Evolutionary conservation across 1,140 invertebrate species (phyloP).

Genomic region (Hylyphantes graminicola): DNA sequence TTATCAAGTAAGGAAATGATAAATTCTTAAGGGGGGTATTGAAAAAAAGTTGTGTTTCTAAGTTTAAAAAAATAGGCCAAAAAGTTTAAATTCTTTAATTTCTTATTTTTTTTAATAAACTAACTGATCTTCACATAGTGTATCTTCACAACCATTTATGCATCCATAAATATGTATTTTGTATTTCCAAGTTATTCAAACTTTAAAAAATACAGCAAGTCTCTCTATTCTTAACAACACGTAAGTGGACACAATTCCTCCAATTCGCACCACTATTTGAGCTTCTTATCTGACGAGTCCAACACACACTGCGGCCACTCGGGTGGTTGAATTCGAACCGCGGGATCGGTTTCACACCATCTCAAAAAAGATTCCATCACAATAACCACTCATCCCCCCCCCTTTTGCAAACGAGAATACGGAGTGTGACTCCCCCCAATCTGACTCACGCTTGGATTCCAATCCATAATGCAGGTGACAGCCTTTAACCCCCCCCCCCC

Average conservation of each 20-base stretch:
- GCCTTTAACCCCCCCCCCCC: constrained; percentile 50
- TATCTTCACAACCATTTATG: too few relatives aligned
- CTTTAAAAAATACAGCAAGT: neutral
- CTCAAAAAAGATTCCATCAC: constrained; percentile 43
- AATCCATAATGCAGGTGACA: constrained; percentile 59
- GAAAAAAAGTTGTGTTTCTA: too few relatives aligned
- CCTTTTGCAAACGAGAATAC: neutral
- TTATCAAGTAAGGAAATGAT: too few relatives aligned
- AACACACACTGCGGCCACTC: neutral
- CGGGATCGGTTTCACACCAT: neutral
- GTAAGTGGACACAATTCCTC: neutral
- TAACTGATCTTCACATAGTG: too few relatives aligned
- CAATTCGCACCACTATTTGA: neutral
- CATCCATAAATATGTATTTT: neutral
- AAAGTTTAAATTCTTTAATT: too few relatives aligned
- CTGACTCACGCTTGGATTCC: constrained; percentile 53
- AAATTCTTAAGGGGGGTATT: too few relatives aligned
- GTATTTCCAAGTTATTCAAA: neutral
- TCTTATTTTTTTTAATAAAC: too few relatives aligned
- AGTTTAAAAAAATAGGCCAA: too few relatives aligned
- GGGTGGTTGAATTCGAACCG: neutral
- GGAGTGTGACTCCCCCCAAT: constrained; percentile 21
- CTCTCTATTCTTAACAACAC: neutral
- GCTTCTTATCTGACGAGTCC: neutral
- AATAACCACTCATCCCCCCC: constrained; percentile 11